Evolutionary conservation across 1,140 invertebrate species (phyloP).

Genomic region (Pomacea maculata): DNA sequence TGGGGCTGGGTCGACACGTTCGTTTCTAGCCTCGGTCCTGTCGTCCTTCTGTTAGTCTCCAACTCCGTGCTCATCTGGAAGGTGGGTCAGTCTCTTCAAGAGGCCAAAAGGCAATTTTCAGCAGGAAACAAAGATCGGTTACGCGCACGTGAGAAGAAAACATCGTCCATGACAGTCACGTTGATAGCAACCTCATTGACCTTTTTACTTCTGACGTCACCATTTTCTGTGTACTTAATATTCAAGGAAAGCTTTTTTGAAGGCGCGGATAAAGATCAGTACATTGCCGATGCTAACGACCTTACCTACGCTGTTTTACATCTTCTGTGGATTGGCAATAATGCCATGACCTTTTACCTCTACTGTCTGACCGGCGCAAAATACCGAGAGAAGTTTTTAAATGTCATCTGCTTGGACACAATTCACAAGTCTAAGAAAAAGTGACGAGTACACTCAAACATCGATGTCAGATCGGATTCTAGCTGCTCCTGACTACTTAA

Average conservation of each 20-base stretch:
- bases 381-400: not conserved
- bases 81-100: not conserved
- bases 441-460: too few species aligned
- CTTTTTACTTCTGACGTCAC: not conserved
- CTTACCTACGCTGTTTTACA: not conserved
- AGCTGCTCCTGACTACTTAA: too few species aligned
- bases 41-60: not conserved
- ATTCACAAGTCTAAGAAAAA: too few species aligned
- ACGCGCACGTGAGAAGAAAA: not conserved
- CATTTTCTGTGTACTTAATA: not conserved
- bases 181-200: not conserved
- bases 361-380: not conserved
- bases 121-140: not conserved
- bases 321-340: not conserved
- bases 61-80: constrained; percentile 3
- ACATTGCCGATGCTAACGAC: not conserved
- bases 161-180: not conserved
- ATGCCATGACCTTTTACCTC: not conserved
- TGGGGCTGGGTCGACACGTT: not conserved
- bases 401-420: not conserved
- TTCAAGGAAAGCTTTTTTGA: not conserved
- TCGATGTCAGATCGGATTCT: too few species aligned
- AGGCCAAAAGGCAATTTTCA: not conserved
- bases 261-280: not conserved
- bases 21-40: not conserved